phyloP scores from a whole-genome alignment of 1,140 invertebrate species.

The Trichonephila inaurata region DNA sequence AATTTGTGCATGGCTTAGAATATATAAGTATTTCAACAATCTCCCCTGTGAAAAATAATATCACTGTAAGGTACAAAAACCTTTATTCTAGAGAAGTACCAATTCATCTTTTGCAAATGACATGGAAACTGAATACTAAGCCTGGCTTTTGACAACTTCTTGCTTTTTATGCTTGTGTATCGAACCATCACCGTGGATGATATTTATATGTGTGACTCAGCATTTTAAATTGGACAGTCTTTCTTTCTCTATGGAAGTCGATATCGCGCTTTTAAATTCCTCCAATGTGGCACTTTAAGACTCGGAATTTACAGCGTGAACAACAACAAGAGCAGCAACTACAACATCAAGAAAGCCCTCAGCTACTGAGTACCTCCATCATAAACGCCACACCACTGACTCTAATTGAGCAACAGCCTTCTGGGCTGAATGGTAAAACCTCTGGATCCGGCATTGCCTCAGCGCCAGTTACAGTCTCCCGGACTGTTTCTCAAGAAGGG shows the following conservation, averaged over 20 bases:
- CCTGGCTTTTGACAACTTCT: too few relatives aligned
- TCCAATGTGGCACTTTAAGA: constrained; percentile 65
- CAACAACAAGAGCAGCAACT: not conserved
- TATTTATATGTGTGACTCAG: not conserved
- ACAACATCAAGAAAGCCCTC: not conserved
- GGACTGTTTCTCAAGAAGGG: not conserved
- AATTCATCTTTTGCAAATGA: too few relatives aligned
- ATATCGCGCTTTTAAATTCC: not conserved
- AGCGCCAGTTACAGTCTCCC: not conserved
- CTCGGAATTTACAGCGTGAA: not conserved
- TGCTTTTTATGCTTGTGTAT: too few relatives aligned
- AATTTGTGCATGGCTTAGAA: too few relatives aligned
- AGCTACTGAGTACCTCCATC: constrained; percentile 43
- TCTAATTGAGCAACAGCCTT: constrained; percentile 45
- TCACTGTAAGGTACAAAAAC: too few relatives aligned
- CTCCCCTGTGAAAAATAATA: too few relatives aligned
- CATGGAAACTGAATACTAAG: too few relatives aligned
- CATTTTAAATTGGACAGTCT: not conserved
- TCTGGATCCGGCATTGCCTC: not conserved
- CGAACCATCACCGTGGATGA: not conserved
- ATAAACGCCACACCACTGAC: constrained; percentile 67
- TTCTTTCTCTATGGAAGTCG: constrained; percentile 27
- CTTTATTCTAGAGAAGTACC: too few relatives aligned
- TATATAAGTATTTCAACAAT: too few relatives aligned
- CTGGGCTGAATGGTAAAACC: constrained; percentile 62